Base-by-base conservation (phyloP, 2,113 vertebrate species). In the Caloenas nicobarica region DNA sequence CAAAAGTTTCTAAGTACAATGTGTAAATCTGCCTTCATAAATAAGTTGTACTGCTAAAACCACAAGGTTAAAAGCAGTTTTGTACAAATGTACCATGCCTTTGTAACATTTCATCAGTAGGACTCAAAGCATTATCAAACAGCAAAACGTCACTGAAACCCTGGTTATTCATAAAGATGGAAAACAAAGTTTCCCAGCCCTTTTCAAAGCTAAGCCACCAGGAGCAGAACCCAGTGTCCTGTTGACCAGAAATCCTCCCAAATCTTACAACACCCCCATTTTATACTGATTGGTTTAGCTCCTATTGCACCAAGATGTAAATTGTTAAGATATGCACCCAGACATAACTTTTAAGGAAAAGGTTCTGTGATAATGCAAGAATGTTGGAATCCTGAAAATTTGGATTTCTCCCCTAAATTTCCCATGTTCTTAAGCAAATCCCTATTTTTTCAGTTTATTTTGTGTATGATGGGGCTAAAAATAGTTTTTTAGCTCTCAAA, bases 131-230 rank as follows among this genome's bases (percentile, higher is more conserved):
- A 38, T 58, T 86, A 22, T 38, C 62, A 53, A 21, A 16, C 12
- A 72, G 18, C 46, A 88, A 76, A 62, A 91, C 16, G 16, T 4
- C 42, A 53, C 0, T 8, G 16, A 86, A 89, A 73, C 46, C 18
- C 9, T 0, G 0, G 2, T 48, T 91, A 48, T 50, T 54, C 1
- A 1, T 66, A 46, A 66, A 58, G 11, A 4, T 34, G 33, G 42
- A 61, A 86, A 88, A 40, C 4, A 25, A 8, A 79, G 25, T 19
- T 26, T 81, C 10, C 11, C 40, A 31, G 7, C 16, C 7, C 6
- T 38, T 6, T 51, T 82, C n/a, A 79, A 71, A 81, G 26, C 14
- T 78, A 56, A 78, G 8, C 8, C 4, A 2, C 9, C 3, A 2
- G 7, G 24, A 87, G 23, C 7, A 94, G 53, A 58, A 7, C 5